phyloP scores from a whole-genome alignment of 2,888 invertebrate genomes.

The Ametastegia equiseti region DNA sequence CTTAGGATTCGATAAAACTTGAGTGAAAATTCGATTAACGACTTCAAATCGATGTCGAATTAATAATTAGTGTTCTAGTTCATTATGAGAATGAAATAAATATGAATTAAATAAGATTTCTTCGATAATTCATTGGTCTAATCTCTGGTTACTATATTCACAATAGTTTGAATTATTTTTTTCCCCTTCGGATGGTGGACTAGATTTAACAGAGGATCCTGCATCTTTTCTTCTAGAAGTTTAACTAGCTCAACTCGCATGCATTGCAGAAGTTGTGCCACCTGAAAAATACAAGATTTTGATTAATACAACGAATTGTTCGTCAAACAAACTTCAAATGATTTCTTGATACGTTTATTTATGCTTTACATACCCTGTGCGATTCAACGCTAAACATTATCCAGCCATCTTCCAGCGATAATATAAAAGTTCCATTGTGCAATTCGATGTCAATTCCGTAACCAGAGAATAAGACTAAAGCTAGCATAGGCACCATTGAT shows the following conservation, averaged over 20 bases:
- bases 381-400: slow-evolving; percentile 88
- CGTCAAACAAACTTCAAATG: background rate
- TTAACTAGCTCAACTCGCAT: slow-evolving; percentile 86
- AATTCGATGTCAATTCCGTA: slow-evolving; percentile 85
- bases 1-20: background rate
- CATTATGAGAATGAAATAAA: slow-evolving; percentile 15
- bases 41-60: background rate
- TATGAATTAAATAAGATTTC: slow-evolving; percentile 31
- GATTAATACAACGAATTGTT: slow-evolving; percentile 4
- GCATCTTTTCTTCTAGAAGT: slow-evolving; percentile 90
- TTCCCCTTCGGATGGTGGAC: slow-evolving; percentile 86
- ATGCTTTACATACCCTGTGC: slow-evolving; percentile 79
- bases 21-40: background rate
- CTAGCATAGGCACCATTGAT: slow-evolving; percentile 87
- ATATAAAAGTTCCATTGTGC: slow-evolving; percentile 85
- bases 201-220: slow-evolving; percentile 87
- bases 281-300: slow-evolving; percentile 73
- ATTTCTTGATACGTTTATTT: slow-evolving; percentile 35
- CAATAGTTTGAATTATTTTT: slow-evolving; percentile 86
- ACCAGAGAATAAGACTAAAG: slow-evolving; percentile 83
- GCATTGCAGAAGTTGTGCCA: slow-evolving; percentile 90
- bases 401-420: slow-evolving; percentile 89
- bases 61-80: background rate
- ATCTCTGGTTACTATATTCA: slow-evolving; percentile 83
- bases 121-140: slow-evolving; percentile 61